Conservation (phyloP, 2,797 vertebrate species). For the Heterohyrax brucei region DNA sequence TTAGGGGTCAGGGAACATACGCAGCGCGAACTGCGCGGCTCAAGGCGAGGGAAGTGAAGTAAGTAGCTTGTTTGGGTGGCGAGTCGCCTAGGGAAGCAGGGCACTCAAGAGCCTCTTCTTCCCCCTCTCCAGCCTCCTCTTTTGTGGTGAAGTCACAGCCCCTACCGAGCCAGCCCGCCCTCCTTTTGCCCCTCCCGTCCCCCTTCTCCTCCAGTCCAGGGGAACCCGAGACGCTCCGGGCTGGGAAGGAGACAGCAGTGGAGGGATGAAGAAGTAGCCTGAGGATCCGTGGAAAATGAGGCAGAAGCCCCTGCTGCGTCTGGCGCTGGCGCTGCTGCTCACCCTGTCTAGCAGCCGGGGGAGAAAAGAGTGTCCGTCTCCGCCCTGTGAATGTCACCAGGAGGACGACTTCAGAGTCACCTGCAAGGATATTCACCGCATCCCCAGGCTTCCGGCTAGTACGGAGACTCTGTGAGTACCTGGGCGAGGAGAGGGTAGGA, state of each 20-base stretch:
- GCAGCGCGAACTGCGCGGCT: neutral
- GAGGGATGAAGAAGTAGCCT: constrained; percentile 76
- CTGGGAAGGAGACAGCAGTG: neutral
- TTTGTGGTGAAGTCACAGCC: constrained; percentile 76
- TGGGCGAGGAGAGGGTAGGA: neutral
- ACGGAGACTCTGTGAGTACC: constrained; percentile 97
- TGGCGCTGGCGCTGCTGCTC: constrained; percentile 87
- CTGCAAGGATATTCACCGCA: constrained; percentile 93
- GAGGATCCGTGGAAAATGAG: constrained; percentile 65
- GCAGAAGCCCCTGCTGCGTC: constrained; percentile 58
- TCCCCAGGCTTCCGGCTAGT: constrained; percentile 94
- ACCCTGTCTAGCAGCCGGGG: constrained; percentile 72
- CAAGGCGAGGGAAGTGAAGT: neutral
- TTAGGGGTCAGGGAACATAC: neutral
- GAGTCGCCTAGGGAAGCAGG: constrained; percentile 80
- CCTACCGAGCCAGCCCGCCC: neutral
- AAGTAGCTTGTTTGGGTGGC: constrained; percentile 62
- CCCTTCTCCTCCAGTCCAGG: neutral
- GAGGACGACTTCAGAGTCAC: constrained; percentile 93
- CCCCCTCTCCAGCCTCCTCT: constrained; percentile 65
- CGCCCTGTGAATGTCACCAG: constrained; percentile 94
- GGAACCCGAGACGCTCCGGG: neutral
- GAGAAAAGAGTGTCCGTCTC: constrained; percentile 88
- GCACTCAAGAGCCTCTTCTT: constrained; percentile 68
- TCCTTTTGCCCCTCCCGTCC: neutral